These are phyloP conservation scores for Eremophila alpestris DNA, from an alignment of 2,797 vertebrate species.

Conservation along the genomic window DNA sequence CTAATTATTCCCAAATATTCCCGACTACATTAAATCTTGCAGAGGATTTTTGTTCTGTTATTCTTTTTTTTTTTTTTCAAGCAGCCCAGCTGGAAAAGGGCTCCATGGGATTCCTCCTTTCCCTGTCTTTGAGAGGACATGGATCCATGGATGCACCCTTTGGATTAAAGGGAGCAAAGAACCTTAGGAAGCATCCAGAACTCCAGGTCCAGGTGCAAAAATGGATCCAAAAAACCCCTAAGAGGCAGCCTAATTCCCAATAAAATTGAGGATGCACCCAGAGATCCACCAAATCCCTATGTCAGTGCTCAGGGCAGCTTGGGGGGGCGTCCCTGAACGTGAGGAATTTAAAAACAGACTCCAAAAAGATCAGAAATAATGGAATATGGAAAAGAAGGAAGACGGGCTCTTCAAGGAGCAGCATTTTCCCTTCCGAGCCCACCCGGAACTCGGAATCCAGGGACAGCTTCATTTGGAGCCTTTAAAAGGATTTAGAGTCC, in stretches of 20 bases:
- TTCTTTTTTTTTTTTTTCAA: neutral
- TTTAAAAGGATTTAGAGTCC: neutral
- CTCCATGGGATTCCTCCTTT: neutral
- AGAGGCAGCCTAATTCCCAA: neutral
- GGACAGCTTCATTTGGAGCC: neutral
- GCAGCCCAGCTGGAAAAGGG: fast-evolving
- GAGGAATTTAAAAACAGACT: neutral
- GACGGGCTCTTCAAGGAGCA: neutral
- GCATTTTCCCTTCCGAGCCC: neutral
- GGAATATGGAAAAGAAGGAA: neutral
- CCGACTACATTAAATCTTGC: neutral
- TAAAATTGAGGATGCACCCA: neutral
- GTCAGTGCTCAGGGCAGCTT: fast-evolving
- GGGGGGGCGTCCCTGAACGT: fast-evolving
- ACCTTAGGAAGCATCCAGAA: neutral
- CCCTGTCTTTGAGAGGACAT: neutral
- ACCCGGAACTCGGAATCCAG: neutral
- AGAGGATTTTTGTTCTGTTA: fast-evolving
- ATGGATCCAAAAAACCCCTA: neutral
- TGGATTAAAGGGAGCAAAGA: neutral
- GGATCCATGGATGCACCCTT: neutral
- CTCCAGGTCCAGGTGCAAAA: neutral
- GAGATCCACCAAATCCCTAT: fast-evolving
- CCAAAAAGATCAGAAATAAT: neutral
- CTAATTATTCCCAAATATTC: neutral